These are phyloP conservation scores for Enteromius viviparus DNA, from an alignment of 2,797 vertebrate genomes.

Conservation along the genomic window DNA sequence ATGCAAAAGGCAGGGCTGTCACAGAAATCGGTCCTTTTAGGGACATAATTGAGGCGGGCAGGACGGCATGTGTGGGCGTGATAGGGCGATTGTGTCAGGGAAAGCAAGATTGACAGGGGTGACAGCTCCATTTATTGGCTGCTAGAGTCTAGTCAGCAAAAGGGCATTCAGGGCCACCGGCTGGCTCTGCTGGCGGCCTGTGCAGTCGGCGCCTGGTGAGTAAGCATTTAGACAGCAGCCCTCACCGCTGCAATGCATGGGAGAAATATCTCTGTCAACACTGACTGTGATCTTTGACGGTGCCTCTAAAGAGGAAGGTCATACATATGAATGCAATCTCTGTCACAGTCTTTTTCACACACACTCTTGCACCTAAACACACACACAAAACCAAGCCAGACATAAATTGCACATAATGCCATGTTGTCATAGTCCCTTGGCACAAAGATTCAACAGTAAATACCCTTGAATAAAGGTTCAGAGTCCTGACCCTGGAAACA, in stretches of 20 bases:
- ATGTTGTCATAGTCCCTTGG: conserved; percentile 32
- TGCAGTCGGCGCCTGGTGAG: conserved; percentile 57
- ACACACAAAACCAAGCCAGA: conserved; percentile 38
- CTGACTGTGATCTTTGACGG: conserved; percentile 54
- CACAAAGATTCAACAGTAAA: conserved; percentile 22
- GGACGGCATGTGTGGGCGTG: conserved; percentile 61
- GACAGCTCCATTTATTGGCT: conserved; percentile 65
- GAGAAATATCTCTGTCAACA: conserved; percentile 60
- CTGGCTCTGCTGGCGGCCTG: conserved; percentile 59
- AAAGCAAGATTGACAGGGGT: conserved; percentile 62
- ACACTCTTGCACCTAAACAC: conserved; percentile 37
- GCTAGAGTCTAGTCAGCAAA: conserved; percentile 59
- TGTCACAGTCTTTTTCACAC: conserved; percentile 39
- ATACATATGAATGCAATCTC: conserved; percentile 46
- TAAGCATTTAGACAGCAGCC: conserved; percentile 61
- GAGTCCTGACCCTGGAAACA: conserved; percentile 38
- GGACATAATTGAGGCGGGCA: conserved; percentile 60
- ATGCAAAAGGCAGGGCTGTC: conserved; percentile 38
- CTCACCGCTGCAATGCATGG: conserved; percentile 55
- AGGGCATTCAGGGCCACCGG: conserved; percentile 62
- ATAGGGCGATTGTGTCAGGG: conserved; percentile 60
- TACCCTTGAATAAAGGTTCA: conserved; percentile 30
- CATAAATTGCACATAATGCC: conserved; percentile 41
- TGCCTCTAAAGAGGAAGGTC: conserved; percentile 46
- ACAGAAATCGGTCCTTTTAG: conserved; percentile 52